A percentile compares a stretch with the other conserved stretches of the same genome.
Evolutionary conservation across 2,113 vertebrate species (phyloP).

Genomic region (Colaptes auratus): DNA sequence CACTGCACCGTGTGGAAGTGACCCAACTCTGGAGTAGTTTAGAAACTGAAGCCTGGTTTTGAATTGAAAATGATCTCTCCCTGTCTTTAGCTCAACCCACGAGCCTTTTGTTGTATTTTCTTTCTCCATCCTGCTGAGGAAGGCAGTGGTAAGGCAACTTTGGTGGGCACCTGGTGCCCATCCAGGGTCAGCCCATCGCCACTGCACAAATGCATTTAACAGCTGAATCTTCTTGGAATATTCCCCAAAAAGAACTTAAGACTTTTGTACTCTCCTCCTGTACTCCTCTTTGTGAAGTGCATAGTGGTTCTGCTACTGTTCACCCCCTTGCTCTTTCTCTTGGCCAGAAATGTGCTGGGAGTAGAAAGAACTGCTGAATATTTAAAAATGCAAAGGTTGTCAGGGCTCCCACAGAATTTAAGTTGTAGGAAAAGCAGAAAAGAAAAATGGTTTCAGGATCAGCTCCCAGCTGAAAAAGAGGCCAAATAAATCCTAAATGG

Average conservation of each 20-base stretch:
- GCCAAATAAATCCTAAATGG: not conserved
- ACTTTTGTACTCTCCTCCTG: not conserved
- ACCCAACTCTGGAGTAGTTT: too few species aligned
- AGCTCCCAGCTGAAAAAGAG: not conserved
- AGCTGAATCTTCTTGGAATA: not conserved
- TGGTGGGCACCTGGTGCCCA: too few species aligned
- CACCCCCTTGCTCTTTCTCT: not conserved
- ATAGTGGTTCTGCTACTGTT: not conserved
- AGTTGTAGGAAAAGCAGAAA: not conserved
- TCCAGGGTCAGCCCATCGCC: not conserved
- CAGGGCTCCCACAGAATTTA: not conserved
- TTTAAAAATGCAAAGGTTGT: not conserved
- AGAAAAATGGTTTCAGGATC: not conserved
- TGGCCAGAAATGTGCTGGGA: not conserved
- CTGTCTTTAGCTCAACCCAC: not conserved
- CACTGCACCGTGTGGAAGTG: too few species aligned
- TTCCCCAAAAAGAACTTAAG: not conserved
- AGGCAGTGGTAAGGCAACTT: too few species aligned
- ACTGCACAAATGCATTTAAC: not conserved
- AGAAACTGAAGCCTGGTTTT: too few species aligned
- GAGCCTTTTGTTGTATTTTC: not conserved
- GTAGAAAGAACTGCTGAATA: not conserved
- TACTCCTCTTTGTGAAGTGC: not conserved
- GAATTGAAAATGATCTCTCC: not conserved
- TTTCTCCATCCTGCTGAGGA: not conserved